Base-by-base conservation (phyloP, 2,888 invertebrate genomes). In the Cheilosia pagana region DNA sequence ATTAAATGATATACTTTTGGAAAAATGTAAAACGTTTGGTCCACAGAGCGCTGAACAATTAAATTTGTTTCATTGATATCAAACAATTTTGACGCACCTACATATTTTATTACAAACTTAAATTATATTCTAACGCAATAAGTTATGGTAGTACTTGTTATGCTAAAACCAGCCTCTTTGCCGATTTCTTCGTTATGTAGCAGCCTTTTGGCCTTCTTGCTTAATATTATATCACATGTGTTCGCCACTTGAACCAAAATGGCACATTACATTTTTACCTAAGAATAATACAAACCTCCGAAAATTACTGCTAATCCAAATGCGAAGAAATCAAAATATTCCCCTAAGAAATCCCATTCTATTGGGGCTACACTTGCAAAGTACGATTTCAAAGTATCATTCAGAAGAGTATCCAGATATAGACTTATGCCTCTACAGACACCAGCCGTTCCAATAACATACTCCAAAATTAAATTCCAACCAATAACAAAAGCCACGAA, bases 391-490 rank as follows among this genome's bases (percentile, higher is more conserved):
- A 96, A 94, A 3, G 93, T 92, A 81, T 94, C 92, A 87, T 94
- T 94, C 4, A 94, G 89, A 62, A 96, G 90, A 0, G 94, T 93
- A 90, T 97, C 96, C 86, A 96, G 92, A 90, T 96, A 96, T 50
- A 94, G 92, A 89, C 96, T 96, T 63, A 96, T 93, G 0, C 96
- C 96, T 53, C 95, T 94, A 6, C 96, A 96, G 2, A 96, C 95
- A 89, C 95, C 95, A 0, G 96, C 91, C 0, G 91, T 90, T 52
- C 96, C 97, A 87, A 97, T 96, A 5, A 96, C 92, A 89, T 96
- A 96, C 90, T 97, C 97, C 87, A 98, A 92, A 76, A 98, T 96
- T 76, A 98, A 94, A 92, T 96, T 96, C 98, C 98, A 98, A 1
- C 98, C 98, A 87, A 98, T 95, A 31, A 96, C 92, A 91, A 98